Evolutionary conservation across 1,140 invertebrate species (phyloP).

Genomic region (Aplysia californica): DNA sequence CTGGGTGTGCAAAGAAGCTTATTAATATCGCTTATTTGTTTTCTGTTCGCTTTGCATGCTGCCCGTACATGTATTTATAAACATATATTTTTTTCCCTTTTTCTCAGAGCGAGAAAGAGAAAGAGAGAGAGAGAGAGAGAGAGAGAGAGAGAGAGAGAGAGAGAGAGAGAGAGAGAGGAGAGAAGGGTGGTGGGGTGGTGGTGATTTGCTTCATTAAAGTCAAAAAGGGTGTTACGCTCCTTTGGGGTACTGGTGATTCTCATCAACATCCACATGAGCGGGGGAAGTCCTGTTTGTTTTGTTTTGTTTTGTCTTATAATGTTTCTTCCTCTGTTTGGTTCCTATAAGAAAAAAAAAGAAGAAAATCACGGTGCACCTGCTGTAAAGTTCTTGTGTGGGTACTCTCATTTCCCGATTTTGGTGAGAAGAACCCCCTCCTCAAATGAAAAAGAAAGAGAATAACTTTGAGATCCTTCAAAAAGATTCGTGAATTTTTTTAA

Average conservation of each 20-base stretch:
- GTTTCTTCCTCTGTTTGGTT: background rate
- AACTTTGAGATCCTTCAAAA: too few relatives aligned
- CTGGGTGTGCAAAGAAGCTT: too few relatives aligned
- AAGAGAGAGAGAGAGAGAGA: slow-evolving; percentile 8
- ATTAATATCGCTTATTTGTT: too few relatives aligned
- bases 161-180: background rate
- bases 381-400: background rate
- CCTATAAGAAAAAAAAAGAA: background rate
- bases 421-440: too few relatives aligned
- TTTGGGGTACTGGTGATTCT: background rate
- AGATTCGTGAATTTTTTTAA: background rate
- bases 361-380: background rate
- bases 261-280: background rate
- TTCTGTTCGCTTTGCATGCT: too few relatives aligned
- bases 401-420: background rate
- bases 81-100: too few relatives aligned
- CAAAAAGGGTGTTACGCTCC: background rate
- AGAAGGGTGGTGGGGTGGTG: background rate
- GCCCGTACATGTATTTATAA: too few relatives aligned
- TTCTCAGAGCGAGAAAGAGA: slow-evolving; percentile 11
- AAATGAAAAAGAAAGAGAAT: too few relatives aligned
- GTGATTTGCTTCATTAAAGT: background rate
- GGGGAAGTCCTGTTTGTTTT: background rate
- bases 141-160: slow-evolving; percentile 3
- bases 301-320: background rate